phyloP scores from a whole-genome alignment of 2,888 invertebrate genomes.

The Caenorhabditis sp. region DNA sequence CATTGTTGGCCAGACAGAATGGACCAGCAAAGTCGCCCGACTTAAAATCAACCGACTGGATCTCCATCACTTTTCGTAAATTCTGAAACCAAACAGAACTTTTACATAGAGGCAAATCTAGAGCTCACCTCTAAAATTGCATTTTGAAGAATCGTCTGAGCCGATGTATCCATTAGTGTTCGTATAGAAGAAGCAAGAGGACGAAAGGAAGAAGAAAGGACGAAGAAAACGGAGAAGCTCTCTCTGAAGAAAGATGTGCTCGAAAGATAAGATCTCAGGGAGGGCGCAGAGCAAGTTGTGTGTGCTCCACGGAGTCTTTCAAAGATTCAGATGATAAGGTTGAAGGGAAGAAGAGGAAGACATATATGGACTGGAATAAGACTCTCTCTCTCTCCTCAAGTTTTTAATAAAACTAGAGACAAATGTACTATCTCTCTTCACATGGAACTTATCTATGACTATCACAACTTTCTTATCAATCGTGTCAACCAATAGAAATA shows the following conservation, averaged over 20 bases:
- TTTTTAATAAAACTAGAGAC: not conserved
- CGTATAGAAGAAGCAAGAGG: slow-evolving; percentile 39
- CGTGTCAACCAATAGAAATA: not conserved
- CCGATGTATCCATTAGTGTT: slow-evolving; percentile 29
- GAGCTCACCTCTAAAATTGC: slow-evolving; percentile 14
- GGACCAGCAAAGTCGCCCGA: slow-evolving; percentile 61
- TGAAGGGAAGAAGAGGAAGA: not conserved
- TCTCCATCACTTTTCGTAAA: not conserved
- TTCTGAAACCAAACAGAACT: slow-evolving; percentile 16
- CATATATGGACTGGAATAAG: not conserved
- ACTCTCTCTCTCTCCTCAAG: not conserved
- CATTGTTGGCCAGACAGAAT: slow-evolving; percentile 8
- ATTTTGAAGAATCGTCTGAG: slow-evolving; percentile 11
- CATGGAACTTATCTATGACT: slow-evolving; percentile 9
- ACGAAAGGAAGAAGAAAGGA: slow-evolving; percentile 17
- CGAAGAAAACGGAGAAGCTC: slow-evolving; percentile 17
- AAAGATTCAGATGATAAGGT: slow-evolving; percentile 52
- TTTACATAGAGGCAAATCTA: not conserved
- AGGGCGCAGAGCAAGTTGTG: slow-evolving; percentile 56
- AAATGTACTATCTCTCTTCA: not conserved
- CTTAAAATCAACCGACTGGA: slow-evolving; percentile 26
- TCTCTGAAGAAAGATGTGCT: slow-evolving; percentile 55
- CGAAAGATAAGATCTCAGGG: slow-evolving; percentile 51
- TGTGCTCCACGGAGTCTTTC: slow-evolving; percentile 27
- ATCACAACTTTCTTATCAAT: slow-evolving; percentile 8